These are phyloP conservation scores for Campoletis raptor DNA, from an alignment of 2,888 invertebrate genomes.

Conservation along the genomic window DNA sequence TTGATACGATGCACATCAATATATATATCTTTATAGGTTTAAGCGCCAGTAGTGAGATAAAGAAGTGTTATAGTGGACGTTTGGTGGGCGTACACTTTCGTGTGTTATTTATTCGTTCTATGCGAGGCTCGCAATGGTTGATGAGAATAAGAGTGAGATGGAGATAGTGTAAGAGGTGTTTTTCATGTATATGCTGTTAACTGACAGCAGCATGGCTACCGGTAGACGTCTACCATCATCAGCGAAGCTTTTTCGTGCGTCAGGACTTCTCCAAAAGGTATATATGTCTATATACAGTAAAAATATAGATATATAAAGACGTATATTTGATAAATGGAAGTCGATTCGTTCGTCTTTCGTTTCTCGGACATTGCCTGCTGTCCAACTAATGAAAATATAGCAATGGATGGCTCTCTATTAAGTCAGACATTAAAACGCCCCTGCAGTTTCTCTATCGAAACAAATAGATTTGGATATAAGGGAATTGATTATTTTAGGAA, in stretches of 20 bases:
- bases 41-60: constrained; percentile 61
- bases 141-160: constrained; percentile 52
- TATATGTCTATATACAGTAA: constrained; percentile 1
- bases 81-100: constrained; percentile 64
- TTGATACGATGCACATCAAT: constrained; percentile 45
- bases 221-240: constrained; percentile 70
- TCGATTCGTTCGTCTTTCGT: constrained; percentile 52
- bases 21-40: constrained; percentile 12
- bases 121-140: constrained; percentile 51
- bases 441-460: background rate
- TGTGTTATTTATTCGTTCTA: constrained; percentile 64
- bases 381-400: constrained; percentile 60
- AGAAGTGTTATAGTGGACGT: constrained; percentile 54
- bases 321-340: constrained; percentile 29
- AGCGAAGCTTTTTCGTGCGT: constrained; percentile 32
- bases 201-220: constrained; percentile 82
- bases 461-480: constrained; percentile 17
- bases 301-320: background rate
- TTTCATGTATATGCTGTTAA: constrained; percentile 62
- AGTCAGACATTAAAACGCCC: constrained; percentile 40
- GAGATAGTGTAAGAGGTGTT: constrained; percentile 52
- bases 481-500: too few relatives aligned
- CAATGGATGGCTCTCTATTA: constrained; percentile 67
- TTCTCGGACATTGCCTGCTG: constrained; percentile 65
- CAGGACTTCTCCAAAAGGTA: constrained; percentile 57